Evolutionary conservation across 2,113 vertebrate species (phyloP).

Genomic region (Hypanus sabinus): DNA sequence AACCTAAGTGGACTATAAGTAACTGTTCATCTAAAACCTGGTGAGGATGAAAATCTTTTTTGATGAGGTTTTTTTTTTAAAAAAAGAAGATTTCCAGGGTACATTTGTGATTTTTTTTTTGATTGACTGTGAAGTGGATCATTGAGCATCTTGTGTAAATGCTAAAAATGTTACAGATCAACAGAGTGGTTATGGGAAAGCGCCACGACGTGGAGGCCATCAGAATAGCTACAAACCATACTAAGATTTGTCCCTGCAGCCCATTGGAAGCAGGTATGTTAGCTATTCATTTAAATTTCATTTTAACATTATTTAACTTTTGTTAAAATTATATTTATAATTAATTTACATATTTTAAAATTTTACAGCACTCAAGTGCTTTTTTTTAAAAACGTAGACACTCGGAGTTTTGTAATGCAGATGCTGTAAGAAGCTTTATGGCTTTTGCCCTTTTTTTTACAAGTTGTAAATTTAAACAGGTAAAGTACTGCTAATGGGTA

Average conservation of each 20-base stretch:
- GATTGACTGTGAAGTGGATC: conserved; percentile 30
- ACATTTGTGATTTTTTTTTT: conserved; percentile 29
- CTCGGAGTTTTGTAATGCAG: conserved; percentile 77
- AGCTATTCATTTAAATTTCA: conserved; percentile 41
- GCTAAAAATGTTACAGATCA: conserved; percentile 64
- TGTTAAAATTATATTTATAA: conserved; percentile 59
- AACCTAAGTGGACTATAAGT: neutral
- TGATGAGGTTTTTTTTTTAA: neutral
- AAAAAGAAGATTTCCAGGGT: conserved; percentile 29
- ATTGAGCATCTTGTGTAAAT: conserved; percentile 38
- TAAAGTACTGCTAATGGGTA: conserved; percentile 99
- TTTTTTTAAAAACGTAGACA: conserved; percentile 85
- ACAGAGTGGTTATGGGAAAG: conserved; percentile 94
- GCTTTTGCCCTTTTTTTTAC: conserved; percentile 83
- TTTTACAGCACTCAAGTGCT: conserved; percentile 98
- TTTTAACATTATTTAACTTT: conserved; percentile 55
- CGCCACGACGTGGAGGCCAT: conserved; percentile 90
- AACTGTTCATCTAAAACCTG: conserved; percentile 1
- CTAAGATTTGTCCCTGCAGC: conserved; percentile 77
- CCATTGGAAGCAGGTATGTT: conserved; percentile 77
- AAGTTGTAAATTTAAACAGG: conserved; percentile 98
- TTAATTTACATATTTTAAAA: conserved; percentile 73
- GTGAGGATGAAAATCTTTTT: conserved; percentile 13
- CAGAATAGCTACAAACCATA: conserved; percentile 99
- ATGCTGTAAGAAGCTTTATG: conserved; percentile 68